A percentile compares a stretch with the other conserved stretches of the same genome.
Conservation (phyloP, 2,888 invertebrate genomes). For the Mythimna albipuncta region DNA sequence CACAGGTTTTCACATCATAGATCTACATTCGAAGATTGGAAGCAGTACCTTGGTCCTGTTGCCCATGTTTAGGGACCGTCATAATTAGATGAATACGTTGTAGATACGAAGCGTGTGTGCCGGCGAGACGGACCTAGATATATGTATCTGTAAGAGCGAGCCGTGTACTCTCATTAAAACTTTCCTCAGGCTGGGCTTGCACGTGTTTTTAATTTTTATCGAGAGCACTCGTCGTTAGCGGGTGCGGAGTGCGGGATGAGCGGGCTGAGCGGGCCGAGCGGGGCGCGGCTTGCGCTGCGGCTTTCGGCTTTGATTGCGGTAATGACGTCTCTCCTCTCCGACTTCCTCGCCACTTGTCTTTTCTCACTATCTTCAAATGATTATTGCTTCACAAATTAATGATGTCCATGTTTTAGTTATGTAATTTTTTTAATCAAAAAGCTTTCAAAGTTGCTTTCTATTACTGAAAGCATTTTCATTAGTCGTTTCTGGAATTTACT, state of each 20-base stretch:
- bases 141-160: slow-evolving; percentile 74
- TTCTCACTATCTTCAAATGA: slow-evolving; percentile 86
- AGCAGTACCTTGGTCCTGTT: background rate
- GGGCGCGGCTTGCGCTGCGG: slow-evolving; percentile 77
- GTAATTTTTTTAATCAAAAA: slow-evolving; percentile 47
- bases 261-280: slow-evolving; percentile 29
- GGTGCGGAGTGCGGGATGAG: slow-evolving; percentile 53
- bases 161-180: slow-evolving; percentile 90
- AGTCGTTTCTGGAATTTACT: slow-evolving; percentile 8
- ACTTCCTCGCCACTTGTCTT: slow-evolving; percentile 78
- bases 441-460: slow-evolving; percentile 30
- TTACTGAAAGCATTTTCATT: slow-evolving; percentile 27
- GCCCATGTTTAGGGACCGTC: slow-evolving; percentile 35
- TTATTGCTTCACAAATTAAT: slow-evolving; percentile 86
- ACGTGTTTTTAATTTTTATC: slow-evolving; percentile 91
- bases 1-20: background rate
- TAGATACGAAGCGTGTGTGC: slow-evolving; percentile 30
- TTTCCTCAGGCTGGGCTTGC: slow-evolving; percentile 90
- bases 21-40: background rate
- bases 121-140: slow-evolving; percentile 43
- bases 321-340: slow-evolving; percentile 88
- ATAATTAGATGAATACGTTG: slow-evolving; percentile 57
- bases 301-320: slow-evolving; percentile 89
- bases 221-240: slow-evolving; percentile 89
- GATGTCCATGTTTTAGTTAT: slow-evolving; percentile 79